Base-by-base conservation (phyloP, 2,797 vertebrate genomes). In the Megalops cyprinoides region DNA sequence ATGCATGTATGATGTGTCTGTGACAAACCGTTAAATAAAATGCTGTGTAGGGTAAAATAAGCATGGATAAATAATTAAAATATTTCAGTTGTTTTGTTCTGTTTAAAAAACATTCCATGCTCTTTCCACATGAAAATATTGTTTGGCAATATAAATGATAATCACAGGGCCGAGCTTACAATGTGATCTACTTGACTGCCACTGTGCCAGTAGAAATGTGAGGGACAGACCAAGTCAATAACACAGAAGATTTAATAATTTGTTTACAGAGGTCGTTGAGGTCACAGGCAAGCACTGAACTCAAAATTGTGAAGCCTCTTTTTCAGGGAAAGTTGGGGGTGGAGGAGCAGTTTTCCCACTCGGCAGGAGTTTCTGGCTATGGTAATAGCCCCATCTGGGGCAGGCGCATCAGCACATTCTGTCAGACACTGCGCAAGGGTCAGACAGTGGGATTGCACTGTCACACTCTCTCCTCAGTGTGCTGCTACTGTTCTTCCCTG, bases 351-450 rank as follows among this genome's bases (percentile, higher is more conserved):
- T 48, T 44, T 81, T 79, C 58, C 74, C 48, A 69, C 58, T 77
- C 80, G 76, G 80, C 80, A 81, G 74, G 60, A 74, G 69, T 28
- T 46, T 76, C 46, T 76, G 46, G 49, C 58, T 46, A 60, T 77
- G 56, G 23, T 8, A n/a, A 73, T 65, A n/a, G 23, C 55, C 39
- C 58, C 31, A 3, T 42, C 53, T 42, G 51, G 12, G 28, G 23
- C 48, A 4, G 74, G 28, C 28, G 20, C 8, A 56, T 76, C 79
- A 81, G 80, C 80, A 76, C 58, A 69, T 81, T 81, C 60, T 81
- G 60, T 28, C n/a, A 55, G 74, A 69, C 42, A 28, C 15, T 15
- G 37, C 9, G 20, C n/a, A 25, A 37, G 12, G 34, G 28, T 34
- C 44, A 62, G 60, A 71, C 80, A 81, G 55, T 44, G 74, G 74